phyloP scores from a whole-genome alignment of 2,113 vertebrate species.

The rabbit (Oryctolagus cuniculus) region DNA sequence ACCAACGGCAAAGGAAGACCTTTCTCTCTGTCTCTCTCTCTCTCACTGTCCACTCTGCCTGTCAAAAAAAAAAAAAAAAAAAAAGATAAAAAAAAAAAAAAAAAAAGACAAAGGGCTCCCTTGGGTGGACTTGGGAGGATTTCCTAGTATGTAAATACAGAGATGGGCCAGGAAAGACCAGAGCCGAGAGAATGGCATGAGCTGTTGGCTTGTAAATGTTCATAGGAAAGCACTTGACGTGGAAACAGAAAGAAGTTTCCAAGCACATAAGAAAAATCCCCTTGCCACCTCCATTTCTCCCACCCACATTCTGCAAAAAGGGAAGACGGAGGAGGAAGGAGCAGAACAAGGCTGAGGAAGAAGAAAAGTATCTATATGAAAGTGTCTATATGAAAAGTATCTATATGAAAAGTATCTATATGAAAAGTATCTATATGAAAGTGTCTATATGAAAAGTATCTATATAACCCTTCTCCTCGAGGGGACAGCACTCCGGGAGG shows the following conservation, averaged over 20 bases:
- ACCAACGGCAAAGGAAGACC: too few relatives aligned
- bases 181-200: background rate
- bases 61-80: too few relatives aligned
- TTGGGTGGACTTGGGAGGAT: background rate
- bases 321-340: conserved; percentile 53
- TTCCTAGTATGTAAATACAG: background rate
- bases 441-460: background rate
- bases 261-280: conserved; percentile 48
- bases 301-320: conserved; percentile 45
- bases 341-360: background rate
- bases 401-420: too few relatives aligned
- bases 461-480: background rate
- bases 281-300: conserved; percentile 12
- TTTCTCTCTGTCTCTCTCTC: too few relatives aligned
- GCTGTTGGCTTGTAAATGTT: conserved; percentile 21
- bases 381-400: too few relatives aligned
- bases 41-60: too few relatives aligned
- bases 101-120: too few relatives aligned
- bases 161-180: background rate
- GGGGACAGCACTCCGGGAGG: background rate
- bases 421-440: too few relatives aligned
- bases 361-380: background rate
- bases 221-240: background rate
- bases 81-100: too few relatives aligned
- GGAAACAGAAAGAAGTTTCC: conserved; percentile 42